Conservation (phyloP, 1,140 invertebrate genomes). For the Papilio machaon region DNA sequence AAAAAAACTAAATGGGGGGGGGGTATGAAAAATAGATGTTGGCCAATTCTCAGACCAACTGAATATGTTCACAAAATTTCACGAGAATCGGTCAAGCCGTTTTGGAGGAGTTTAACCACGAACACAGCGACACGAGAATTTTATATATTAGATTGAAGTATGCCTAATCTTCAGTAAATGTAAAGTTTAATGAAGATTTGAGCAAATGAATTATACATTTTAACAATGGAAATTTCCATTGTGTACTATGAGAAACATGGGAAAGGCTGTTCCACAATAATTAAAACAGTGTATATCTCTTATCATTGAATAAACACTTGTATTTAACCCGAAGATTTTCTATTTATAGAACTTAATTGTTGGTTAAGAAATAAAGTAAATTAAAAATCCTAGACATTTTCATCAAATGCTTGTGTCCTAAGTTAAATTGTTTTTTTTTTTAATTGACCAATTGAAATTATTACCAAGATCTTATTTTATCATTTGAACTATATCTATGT, state of each 20-base stretch:
- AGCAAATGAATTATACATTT: not conserved
- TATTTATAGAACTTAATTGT: not conserved
- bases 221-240: not conserved
- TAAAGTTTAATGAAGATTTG: not conserved
- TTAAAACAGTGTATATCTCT: not conserved
- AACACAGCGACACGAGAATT: too few relatives aligned
- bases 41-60: too few relatives aligned
- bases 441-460: not conserved
- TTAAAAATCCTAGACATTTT: not conserved
- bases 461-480: not conserved
- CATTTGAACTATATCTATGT: not conserved
- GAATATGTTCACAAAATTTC: too few relatives aligned
- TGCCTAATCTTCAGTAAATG: not conserved
- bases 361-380: not conserved
- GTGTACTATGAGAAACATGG: not conserved
- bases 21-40: too few relatives aligned
- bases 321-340: not conserved
- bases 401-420: not conserved
- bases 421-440: not conserved
- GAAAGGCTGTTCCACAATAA: not conserved
- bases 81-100: too few relatives aligned
- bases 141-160: not conserved
- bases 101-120: too few relatives aligned
- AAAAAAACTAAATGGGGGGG: too few relatives aligned
- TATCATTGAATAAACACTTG: not conserved